These are phyloP conservation scores for Drosophila mimica DNA, from an alignment of 2,888 invertebrate genomes.

Conservation along the genomic window DNA sequence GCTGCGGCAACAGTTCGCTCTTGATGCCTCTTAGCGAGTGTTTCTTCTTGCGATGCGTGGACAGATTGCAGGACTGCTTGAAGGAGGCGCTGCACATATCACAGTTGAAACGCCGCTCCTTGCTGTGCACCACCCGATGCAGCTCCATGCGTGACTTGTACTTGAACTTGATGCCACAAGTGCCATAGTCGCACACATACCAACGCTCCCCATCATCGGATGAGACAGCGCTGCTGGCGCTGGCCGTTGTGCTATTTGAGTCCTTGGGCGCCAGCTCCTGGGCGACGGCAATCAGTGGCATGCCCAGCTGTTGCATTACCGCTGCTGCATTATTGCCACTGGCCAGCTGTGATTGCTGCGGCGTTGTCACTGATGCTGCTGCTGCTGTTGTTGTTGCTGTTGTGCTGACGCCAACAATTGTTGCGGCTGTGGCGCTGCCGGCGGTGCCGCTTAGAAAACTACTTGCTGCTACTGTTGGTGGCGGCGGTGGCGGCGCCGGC, in stretches of 20 bases:
- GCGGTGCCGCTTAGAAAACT: constrained; percentile 42
- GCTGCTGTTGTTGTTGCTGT: constrained; percentile 32
- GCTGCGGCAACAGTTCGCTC: constrained; percentile 68
- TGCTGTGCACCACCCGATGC: constrained; percentile 82
- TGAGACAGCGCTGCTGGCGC: constrained; percentile 82
- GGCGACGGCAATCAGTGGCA: constrained; percentile 46
- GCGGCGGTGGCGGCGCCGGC: constrained; percentile 57
- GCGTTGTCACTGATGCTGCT: not conserved
- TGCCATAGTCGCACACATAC: constrained; percentile 81
- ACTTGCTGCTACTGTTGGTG: constrained; percentile 57
- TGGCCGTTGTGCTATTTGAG: constrained; percentile 82
- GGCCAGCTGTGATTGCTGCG: constrained; percentile 25
- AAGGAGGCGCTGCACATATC: constrained; percentile 82
- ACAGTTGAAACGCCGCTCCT: constrained; percentile 82
- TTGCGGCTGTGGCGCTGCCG: constrained; percentile 22
- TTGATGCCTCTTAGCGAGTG: constrained; percentile 80
- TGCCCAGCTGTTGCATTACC: constrained; percentile 41
- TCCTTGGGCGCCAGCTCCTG: constrained; percentile 75
- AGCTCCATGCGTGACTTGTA: constrained; percentile 82
- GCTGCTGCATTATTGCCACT: constrained; percentile 11
- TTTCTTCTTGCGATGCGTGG: constrained; percentile 83
- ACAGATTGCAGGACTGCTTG: constrained; percentile 82
- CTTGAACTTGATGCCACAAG: constrained; percentile 81
- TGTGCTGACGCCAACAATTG: constrained; percentile 33
- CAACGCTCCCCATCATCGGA: constrained; percentile 83